Base-by-base conservation (phyloP, 2,888 invertebrate species). In the Linnaemya tessellans region DNA sequence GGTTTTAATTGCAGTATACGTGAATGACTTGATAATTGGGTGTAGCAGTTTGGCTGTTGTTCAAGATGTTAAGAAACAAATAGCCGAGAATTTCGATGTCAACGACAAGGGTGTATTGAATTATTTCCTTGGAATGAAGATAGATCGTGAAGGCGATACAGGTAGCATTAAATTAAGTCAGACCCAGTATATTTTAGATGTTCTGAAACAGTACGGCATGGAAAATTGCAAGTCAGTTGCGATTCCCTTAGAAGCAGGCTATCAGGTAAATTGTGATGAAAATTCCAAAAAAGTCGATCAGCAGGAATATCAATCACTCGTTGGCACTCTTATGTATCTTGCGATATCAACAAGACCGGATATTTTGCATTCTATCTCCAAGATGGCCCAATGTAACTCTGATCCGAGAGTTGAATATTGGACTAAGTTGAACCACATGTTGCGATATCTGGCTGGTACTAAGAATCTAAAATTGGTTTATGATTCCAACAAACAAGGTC, bases 11-110 rank as follows among this genome's bases (percentile, higher is more conserved):
- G 80, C 75, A 2, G 62, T 75, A 1, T 68, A 75, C 11, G 62
- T 81, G 0, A 77, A 78, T 30, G 77, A 67, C 18, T 46, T 83
- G 15, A 54, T 82, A 8, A 77, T 70, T 20, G 75, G 56, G 8
- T 41, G 46, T 9, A 41, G n/a, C n/a, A n/a, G n/a, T n/a, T n/a
- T n/a, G n/a, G n/a, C n/a, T n/a, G n/a, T n/a, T n/a, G n/a, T n/a
- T n/a, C n/a, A n/a, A n/a, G n/a, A n/a, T n/a, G n/a, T n/a, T n/a
- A n/a, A n/a, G n/a, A n/a, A n/a, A n/a, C n/a, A n/a, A n/a, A n/a
- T n/a, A n/a, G n/a, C n/a, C n/a, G n/a, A n/a, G n/a, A n/a, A n/a
- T n/a, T n/a, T n/a, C n/a, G n/a, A n/a, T n/a, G n/a, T n/a, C n/a
- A n/a, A n/a, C n/a, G n/a, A n/a, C n/a, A n/a, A n/a, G n/a, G n/a